Evolutionary conservation across 1,140 invertebrate genomes (phyloP).

Genomic region (Microvelia longipes): DNA sequence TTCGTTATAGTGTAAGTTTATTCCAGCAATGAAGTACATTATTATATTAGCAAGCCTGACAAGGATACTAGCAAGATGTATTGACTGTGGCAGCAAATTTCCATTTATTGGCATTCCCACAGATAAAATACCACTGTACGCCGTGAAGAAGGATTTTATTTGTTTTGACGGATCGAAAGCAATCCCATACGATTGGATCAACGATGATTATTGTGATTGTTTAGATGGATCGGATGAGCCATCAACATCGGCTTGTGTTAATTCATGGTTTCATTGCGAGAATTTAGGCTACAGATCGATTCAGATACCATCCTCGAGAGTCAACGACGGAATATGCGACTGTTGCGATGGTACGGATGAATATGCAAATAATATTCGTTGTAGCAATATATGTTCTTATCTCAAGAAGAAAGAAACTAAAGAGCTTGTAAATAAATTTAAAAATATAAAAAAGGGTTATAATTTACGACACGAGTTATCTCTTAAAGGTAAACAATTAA

Average conservation of each 20-base stretch:
- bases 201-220: constrained; percentile 99
- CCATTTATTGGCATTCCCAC: not conserved
- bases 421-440: constrained; percentile 50
- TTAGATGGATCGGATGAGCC: constrained; percentile 88
- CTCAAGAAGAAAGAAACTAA: constrained; percentile 61
- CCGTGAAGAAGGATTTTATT: constrained; percentile 57
- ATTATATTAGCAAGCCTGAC: not conserved
- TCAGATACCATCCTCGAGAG: constrained; percentile 71
- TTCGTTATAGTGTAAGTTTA: not conserved
- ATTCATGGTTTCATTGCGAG: constrained; percentile 76
- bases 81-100: not conserved
- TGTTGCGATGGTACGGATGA: constrained; percentile 97
- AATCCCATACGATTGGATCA: constrained; percentile 72
- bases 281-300: constrained; percentile 68
- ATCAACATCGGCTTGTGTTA: constrained; percentile 78
- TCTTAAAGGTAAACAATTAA: constrained; percentile 54
- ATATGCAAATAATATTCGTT: constrained; percentile 42
- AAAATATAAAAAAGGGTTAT: constrained; percentile 59
- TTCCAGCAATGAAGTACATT: not conserved
- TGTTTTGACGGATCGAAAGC: constrained; percentile 73
- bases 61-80: not conserved
- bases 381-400: constrained; percentile 65
- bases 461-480: constrained; percentile 59
- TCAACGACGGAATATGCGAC: constrained; percentile 94
- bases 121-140: constrained; percentile 32